Conservation (phyloP, 2,113 vertebrate genomes). For the Phrynosoma blainvillii region DNA sequence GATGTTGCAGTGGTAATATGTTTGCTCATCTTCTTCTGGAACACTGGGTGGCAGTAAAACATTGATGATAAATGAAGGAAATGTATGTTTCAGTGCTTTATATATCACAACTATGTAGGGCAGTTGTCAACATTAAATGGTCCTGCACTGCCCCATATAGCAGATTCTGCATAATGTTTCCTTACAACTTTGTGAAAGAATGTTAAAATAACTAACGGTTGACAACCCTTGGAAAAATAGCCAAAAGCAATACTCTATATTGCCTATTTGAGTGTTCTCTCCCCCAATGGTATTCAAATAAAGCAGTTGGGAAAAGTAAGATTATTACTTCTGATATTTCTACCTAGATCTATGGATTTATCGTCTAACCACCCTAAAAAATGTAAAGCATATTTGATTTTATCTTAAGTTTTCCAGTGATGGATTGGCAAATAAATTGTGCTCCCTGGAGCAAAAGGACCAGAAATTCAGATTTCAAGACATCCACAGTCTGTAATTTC, state of each 20-base stretch:
- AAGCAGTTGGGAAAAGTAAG: not conserved
- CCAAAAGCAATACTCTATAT: not conserved
- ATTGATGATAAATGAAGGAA: not conserved
- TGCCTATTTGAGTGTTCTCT: not conserved
- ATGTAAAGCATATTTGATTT: too few species aligned
- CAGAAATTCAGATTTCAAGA: not conserved
- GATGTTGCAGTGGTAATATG: not conserved
- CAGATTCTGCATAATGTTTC: not conserved
- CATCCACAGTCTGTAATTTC: not conserved
- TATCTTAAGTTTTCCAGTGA: too few species aligned
- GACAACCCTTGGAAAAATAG: not conserved
- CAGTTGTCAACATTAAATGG: not conserved
- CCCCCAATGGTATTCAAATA: not conserved
- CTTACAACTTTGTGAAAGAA: not conserved
- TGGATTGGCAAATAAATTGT: not conserved
- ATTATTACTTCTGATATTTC: not conserved
- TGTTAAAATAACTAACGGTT: not conserved
- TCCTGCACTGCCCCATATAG: not conserved
- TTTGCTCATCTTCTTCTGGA: slow-evolving; percentile 9
- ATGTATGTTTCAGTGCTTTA: not conserved
- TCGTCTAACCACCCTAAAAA: too few species aligned
- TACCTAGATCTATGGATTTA: not conserved
- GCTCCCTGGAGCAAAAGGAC: not conserved
- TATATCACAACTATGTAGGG: not conserved
- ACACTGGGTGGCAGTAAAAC: slow-evolving; percentile 23